Evolutionary conservation across 1,140 invertebrate species (phyloP).

Genomic region (Oreohelix idahoensis): DNA sequence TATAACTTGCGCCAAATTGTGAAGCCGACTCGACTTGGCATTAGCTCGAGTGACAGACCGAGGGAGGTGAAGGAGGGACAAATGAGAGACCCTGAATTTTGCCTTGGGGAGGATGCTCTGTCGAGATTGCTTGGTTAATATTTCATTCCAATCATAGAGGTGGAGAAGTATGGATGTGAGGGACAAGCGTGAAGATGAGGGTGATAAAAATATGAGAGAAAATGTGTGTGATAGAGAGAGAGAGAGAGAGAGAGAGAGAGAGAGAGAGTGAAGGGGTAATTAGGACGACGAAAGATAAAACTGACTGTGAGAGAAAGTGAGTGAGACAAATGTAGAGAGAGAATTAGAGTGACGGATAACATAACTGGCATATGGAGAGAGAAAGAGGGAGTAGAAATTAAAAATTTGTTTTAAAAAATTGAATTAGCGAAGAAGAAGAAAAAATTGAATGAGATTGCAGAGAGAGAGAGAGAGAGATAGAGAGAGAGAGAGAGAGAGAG

Average conservation of each 20-base stretch:
- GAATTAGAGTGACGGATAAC: no score
- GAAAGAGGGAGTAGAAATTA: no score
- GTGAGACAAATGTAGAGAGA: neutral
- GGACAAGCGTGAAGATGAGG: neutral
- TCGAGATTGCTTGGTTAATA: constrained; percentile 9
- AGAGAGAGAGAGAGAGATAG: no score
- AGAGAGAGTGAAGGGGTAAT: no score
- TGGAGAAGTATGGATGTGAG: neutral
- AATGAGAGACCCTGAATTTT: neutral
- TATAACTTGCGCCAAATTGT: constrained; percentile 14
- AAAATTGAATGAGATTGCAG: no score
- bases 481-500: no score
- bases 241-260: constrained; percentile 1
- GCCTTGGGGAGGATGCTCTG: neutral
- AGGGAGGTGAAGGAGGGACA: neutral
- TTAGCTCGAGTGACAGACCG: neutral
- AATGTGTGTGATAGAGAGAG: no score
- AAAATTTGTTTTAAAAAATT: no score
- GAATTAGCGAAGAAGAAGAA: no score
- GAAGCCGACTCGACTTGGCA: neutral
- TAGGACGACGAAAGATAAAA: neutral
- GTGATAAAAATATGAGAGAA: neutral
- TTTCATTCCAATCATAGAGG: constrained; percentile 10
- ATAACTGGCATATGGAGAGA: no score
- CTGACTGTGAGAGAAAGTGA: neutral